Conservation (phyloP, 2,113 vertebrate genomes). For the Stegostoma tigrinum region DNA sequence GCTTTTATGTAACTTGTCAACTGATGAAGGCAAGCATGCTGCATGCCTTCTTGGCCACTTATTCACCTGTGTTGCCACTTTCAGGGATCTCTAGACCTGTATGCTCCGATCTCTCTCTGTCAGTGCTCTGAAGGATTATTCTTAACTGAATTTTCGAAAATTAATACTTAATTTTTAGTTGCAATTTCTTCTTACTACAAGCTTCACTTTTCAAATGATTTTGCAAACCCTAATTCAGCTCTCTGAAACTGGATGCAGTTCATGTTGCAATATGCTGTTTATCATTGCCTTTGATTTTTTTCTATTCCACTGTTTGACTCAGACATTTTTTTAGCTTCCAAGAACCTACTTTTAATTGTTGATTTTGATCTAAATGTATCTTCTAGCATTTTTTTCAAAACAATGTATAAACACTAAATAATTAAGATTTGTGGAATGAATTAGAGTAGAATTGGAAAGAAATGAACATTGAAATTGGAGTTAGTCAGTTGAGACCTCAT, state of each 20-base stretch:
- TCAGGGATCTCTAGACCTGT: too few species aligned
- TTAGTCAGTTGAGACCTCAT: conserved; percentile 5
- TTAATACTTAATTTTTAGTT: neutral
- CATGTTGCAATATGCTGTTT: neutral
- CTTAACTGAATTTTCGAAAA: neutral
- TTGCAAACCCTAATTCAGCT: neutral
- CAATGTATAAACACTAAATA: neutral
- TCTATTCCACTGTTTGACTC: neutral
- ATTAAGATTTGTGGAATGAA: neutral
- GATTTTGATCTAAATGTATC: neutral
- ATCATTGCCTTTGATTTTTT: neutral
- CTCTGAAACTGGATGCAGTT: neutral
- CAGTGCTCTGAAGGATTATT: neutral
- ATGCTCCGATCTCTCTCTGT: too few species aligned
- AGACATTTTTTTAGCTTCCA: neutral
- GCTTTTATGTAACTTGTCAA: too few species aligned
- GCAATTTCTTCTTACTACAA: neutral
- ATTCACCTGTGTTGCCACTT: too few species aligned
- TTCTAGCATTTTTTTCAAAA: neutral
- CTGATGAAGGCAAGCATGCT: too few species aligned
- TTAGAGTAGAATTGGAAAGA: conserved; percentile 8
- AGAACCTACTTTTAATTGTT: neutral
- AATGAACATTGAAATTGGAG: neutral
- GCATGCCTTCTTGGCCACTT: too few species aligned
- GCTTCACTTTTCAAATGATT: neutral